Evolutionary conservation across 2,797 vertebrate species (phyloP).

Genomic region (Pteropus rufus): DNA sequence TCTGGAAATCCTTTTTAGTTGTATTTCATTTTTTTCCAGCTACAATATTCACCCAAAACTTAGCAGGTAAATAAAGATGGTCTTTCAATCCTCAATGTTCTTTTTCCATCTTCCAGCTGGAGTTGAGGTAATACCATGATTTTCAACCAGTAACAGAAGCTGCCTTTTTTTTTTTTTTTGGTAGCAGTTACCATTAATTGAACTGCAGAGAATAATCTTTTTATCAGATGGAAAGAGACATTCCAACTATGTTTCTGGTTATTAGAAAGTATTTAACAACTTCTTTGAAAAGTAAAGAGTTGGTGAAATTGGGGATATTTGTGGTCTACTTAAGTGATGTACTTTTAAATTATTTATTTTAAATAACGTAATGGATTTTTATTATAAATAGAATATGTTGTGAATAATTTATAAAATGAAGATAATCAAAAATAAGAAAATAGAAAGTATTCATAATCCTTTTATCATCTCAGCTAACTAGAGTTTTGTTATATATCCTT

Average conservation of each 20-base stretch:
- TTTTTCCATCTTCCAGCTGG: slow-evolving; percentile 25
- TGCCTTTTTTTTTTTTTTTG: background rate
- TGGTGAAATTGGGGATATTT: slow-evolving; percentile 2
- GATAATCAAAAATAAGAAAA: background rate
- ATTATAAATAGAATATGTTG: background rate
- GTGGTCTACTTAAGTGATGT: background rate
- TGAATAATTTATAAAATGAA: background rate
- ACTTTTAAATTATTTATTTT: slow-evolving; percentile 34
- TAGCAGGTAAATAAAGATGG: background rate
- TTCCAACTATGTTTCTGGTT: slow-evolving; percentile 78
- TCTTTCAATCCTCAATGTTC: slow-evolving; percentile 24
- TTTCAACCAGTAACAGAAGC: slow-evolving; percentile 46
- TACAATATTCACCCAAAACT: slow-evolving; percentile 58
- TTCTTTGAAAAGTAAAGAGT: slow-evolving; percentile 66
- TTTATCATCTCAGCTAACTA: background rate
- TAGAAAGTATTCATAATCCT: background rate
- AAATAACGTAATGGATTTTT: background rate
- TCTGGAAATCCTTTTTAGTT: slow-evolving; percentile 61
- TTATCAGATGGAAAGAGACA: slow-evolving; percentile 81
- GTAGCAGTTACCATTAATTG: slow-evolving; percentile 56
- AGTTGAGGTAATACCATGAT: slow-evolving; percentile 23
- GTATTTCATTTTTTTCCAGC: slow-evolving; percentile 52
- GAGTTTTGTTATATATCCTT: background rate
- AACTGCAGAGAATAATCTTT: slow-evolving; percentile 71
- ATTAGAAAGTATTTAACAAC: slow-evolving; percentile 67